phyloP scores from a whole-genome alignment of 2,888 invertebrate species.

The Stegophylla sp. region DNA sequence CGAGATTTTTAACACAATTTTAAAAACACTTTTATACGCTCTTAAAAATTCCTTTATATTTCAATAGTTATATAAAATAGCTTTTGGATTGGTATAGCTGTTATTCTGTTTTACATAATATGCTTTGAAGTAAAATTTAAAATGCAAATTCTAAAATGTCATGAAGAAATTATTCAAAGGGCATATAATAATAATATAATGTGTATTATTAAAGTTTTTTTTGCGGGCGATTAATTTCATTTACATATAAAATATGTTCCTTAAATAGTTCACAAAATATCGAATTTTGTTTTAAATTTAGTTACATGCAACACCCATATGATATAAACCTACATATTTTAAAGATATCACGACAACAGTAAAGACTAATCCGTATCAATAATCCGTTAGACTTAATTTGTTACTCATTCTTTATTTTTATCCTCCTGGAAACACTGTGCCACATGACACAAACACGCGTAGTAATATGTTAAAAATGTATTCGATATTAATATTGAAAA shows the following conservation, averaged over 20 bases:
- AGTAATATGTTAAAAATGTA: too few species aligned
- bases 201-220: constrained; percentile 3
- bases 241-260: background rate
- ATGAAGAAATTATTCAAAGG: constrained; percentile 18
- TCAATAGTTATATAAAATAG: background rate
- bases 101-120: background rate
- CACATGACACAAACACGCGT: too few species aligned
- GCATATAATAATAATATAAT: constrained; percentile 1
- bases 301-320: background rate
- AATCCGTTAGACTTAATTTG: background rate
- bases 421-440: too few species aligned
- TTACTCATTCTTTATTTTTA: too few species aligned
- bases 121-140: constrained; percentile 14
- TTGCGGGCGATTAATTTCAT: background rate
- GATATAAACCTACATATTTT: background rate
- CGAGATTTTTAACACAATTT: background rate
- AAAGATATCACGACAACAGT: background rate
- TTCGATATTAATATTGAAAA: too few species aligned
- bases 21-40: background rate
- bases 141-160: constrained; percentile 14
- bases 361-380: background rate
- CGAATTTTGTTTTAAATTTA: background rate
- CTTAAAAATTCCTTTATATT: background rate
- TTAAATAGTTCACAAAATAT: background rate
- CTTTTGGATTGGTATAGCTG: background rate